phyloP scores from a whole-genome alignment of 2,888 invertebrate genomes.

The Escarpia spicata region DNA sequence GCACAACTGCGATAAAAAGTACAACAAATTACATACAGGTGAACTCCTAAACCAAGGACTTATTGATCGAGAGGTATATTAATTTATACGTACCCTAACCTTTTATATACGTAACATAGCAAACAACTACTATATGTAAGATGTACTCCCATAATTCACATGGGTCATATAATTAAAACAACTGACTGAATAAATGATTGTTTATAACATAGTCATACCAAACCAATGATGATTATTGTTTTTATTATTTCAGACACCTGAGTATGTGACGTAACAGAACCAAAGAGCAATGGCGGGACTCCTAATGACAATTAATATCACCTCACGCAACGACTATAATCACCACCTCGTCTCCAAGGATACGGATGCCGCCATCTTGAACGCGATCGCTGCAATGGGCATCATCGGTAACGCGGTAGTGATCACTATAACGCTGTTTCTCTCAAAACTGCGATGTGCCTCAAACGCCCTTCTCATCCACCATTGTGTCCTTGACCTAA shows the following conservation, averaged over 20 bases:
- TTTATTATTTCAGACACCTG: background rate
- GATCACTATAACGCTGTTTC: conserved; percentile 30
- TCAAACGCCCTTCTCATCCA: conserved; percentile 60
- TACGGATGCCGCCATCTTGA: conserved; percentile 35
- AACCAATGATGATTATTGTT: background rate
- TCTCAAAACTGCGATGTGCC: conserved; percentile 52
- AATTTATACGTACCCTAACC: no score
- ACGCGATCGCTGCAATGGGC: conserved; percentile 37
- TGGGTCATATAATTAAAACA: no score
- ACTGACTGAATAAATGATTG: no score
- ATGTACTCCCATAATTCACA: no score
- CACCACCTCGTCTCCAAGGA: background rate
- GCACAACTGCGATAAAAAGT: no score
- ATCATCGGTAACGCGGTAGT: conserved; percentile 37
- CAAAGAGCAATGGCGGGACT: background rate
- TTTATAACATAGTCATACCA: no score
- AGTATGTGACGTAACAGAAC: background rate
- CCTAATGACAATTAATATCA: background rate
- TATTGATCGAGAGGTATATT: no score
- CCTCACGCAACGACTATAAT: background rate
- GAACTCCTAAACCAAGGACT: no score
- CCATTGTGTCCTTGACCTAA: conserved; percentile 55
- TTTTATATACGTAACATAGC: no score
- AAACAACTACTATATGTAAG: no score
- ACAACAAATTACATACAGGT: no score